Conservation (phyloP, 1,140 invertebrate genomes). For the Polyergus mexicanus region DNA sequence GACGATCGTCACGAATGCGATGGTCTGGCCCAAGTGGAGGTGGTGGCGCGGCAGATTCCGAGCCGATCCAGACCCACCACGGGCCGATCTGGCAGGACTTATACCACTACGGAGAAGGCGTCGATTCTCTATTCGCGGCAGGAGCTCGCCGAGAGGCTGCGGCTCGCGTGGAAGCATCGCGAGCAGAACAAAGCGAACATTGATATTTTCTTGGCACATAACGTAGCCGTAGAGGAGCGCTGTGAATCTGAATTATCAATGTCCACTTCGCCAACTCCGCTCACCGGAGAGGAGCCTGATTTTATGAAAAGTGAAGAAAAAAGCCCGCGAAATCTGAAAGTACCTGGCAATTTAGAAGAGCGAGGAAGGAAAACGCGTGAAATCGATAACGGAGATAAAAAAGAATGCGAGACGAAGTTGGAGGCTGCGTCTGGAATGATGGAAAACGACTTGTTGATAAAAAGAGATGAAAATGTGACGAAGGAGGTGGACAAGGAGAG, state of each 20-base stretch:
- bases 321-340: background rate
- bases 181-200: slow-evolving; percentile 86
- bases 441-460: background rate
- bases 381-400: background rate
- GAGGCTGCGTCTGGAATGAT: background rate
- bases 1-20: slow-evolving; percentile 72
- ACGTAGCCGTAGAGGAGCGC: slow-evolving; percentile 79
- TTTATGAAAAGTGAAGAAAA: background rate
- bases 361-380: background rate
- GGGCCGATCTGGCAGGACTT: slow-evolving; percentile 59
- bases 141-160: slow-evolving; percentile 86
- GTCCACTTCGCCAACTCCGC: slow-evolving; percentile 37
- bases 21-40: slow-evolving; percentile 76
- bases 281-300: background rate
- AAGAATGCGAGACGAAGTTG: background rate
- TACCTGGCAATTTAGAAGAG: background rate
- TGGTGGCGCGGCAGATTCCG: slow-evolving; percentile 82
- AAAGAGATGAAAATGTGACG: background rate
- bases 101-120: slow-evolving; percentile 80
- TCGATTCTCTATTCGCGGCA: slow-evolving; percentile 87
- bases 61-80: slow-evolving; percentile 76
- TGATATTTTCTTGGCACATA: slow-evolving; percentile 87
- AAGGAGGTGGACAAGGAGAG: background rate
- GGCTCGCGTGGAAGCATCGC: slow-evolving; percentile 86
- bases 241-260: slow-evolving; percentile 80